These are phyloP conservation scores for Hoplodrina ambigua DNA, from an alignment of 2,888 invertebrate genomes.

Conservation along the genomic window DNA sequence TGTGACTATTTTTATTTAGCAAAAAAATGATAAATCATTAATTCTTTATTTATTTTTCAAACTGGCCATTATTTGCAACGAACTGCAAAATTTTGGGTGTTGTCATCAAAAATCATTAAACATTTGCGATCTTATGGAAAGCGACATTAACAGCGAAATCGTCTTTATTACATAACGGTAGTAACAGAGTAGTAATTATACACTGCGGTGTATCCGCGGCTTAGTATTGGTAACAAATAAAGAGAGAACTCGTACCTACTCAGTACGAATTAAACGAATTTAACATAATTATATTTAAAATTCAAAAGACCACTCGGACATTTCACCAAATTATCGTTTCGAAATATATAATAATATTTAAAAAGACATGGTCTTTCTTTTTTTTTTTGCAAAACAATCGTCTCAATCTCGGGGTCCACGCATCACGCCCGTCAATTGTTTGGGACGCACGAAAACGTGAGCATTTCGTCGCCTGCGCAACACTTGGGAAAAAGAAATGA, in stretches of 20 bases:
- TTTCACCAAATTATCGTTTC: conserved; percentile 37
- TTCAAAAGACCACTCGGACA: conserved; percentile 20
- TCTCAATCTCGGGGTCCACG: conserved; percentile 51
- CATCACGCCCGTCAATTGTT: conserved; percentile 65
- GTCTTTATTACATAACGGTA: too few species aligned
- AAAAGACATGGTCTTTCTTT: conserved; percentile 44
- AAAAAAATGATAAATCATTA: too few species aligned
- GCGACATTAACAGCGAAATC: too few species aligned
- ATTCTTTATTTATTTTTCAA: too few species aligned
- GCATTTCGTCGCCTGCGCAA: conserved; percentile 29
- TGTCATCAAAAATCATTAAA: too few species aligned
- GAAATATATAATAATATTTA: conserved; percentile 50
- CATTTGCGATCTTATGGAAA: too few species aligned
- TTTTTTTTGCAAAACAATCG: conserved; percentile 61
- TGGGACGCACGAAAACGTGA: conserved; percentile 66
- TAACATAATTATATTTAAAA: too few species aligned
- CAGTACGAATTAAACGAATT: conserved; percentile 1
- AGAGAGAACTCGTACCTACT: conserved; percentile 1
- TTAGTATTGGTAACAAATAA: not conserved
- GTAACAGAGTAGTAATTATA: too few species aligned
- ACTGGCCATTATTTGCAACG: too few species aligned
- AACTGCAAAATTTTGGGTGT: too few species aligned
- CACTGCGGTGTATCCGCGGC: too few species aligned
- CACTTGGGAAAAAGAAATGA: conserved; percentile 48
- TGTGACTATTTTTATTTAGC: too few species aligned